Conservation (phyloP, 2,888 invertebrate species). For the Heliconius sara region DNA sequence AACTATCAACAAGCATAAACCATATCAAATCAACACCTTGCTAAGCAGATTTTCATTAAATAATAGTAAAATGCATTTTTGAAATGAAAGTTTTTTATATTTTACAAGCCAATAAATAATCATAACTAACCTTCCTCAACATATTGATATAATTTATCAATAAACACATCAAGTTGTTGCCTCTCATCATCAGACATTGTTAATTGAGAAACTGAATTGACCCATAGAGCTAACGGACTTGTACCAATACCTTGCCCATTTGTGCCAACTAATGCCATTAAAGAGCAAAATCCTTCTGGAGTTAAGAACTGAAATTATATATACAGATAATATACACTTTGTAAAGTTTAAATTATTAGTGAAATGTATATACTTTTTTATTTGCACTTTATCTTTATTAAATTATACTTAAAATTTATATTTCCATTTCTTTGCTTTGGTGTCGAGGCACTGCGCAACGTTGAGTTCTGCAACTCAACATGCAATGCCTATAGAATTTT, state of each 20-base stretch:
- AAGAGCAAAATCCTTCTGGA: constrained; percentile 90
- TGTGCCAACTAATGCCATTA: constrained; percentile 90
- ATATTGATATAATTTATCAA: constrained; percentile 92
- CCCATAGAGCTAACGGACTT: constrained; percentile 95
- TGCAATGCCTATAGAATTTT: too few relatives aligned
- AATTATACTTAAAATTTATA: too few relatives aligned
- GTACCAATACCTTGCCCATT: constrained; percentile 98
- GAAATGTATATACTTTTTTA: too few relatives aligned
- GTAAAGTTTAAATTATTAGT: background rate
- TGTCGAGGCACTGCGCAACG: too few relatives aligned
- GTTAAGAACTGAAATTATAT: constrained; percentile 85
- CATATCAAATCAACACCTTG: too few relatives aligned
- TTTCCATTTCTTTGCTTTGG: too few relatives aligned
- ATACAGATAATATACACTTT: background rate
- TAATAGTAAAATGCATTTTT: too few relatives aligned
- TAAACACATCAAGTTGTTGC: constrained; percentile 87
- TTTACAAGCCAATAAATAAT: background rate
- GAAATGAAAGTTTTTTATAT: background rate
- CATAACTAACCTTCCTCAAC: constrained; percentile 89
- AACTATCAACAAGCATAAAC: too few relatives aligned
- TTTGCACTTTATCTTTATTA: too few relatives aligned
- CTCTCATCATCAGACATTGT: constrained; percentile 87
- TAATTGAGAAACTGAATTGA: constrained; percentile 88
- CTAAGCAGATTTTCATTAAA: too few relatives aligned
- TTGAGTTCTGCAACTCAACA: too few relatives aligned